Conservation (phyloP, 2,797 vertebrate genomes). For the Lagocephalus sceleratus region DNA sequence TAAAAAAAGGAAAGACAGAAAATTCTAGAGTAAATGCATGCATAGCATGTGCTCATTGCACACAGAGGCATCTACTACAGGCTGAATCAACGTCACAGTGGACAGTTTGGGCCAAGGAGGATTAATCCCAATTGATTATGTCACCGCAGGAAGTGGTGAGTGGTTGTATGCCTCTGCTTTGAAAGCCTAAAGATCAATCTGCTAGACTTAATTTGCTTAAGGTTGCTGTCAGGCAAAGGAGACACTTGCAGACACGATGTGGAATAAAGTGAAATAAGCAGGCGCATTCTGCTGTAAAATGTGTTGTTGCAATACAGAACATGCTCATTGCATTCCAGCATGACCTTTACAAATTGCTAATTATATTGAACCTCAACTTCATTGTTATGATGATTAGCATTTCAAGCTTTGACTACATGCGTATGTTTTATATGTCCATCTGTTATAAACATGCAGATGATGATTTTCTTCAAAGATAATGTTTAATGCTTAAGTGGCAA, state of each 20-base stretch:
- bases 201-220: constrained; percentile 40
- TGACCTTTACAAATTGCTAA: constrained; percentile 48
- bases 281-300: constrained; percentile 1
- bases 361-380: constrained; percentile 37
- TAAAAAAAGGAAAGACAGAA: constrained; percentile 19
- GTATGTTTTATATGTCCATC: constrained; percentile 12
- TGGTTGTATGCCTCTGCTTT: constrained; percentile 43
- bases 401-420: constrained; percentile 15
- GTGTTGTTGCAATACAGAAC: constrained; percentile 21
- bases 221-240: constrained; percentile 32
- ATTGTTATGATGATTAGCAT: constrained; percentile 37
- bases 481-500: neutral
- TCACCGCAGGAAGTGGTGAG: constrained; percentile 51
- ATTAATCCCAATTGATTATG: constrained; percentile 58
- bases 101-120: constrained; percentile 21
- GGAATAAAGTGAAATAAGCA: constrained; percentile 20
- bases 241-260: constrained; percentile 11
- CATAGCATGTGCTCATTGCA: too few species aligned
- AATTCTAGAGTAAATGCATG: constrained; percentile 1
- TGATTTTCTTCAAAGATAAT: neutral
- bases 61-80: neutral
- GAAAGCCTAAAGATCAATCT: constrained; percentile 50
- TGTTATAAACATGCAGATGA: constrained; percentile 14
- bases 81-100: constrained; percentile 15
- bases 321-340: constrained; percentile 13